These are phyloP conservation scores for Centropristis striata DNA, from an alignment of 2,113 vertebrate genomes.

Conservation along the genomic window DNA sequence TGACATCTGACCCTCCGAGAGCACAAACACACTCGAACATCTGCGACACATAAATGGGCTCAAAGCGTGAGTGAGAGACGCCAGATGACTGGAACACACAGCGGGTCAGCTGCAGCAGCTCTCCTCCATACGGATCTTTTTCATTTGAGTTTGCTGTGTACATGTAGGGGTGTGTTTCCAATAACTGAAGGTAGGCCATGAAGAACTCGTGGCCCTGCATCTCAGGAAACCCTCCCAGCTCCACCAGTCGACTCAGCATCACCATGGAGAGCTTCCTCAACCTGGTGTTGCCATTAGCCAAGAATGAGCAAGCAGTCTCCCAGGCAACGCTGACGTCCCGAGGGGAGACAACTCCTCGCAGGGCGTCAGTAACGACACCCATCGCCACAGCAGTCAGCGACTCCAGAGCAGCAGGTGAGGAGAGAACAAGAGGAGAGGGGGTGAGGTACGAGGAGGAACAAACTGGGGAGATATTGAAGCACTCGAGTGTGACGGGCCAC, in stretches of 20 bases:
- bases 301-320: constrained; percentile 88
- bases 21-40: constrained; percentile 89
- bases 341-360: constrained; percentile 88
- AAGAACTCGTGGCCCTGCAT: constrained; percentile 89
- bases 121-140: constrained; percentile 82
- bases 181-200: constrained; percentile 86
- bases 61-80: constrained; percentile 83
- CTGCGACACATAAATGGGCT: constrained; percentile 91
- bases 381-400: constrained; percentile 85
- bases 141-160: constrained; percentile 47
- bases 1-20: constrained; percentile 78
- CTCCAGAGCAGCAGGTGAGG: constrained; percentile 87
- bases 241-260: constrained; percentile 87
- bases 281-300: constrained; percentile 86
- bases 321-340: constrained; percentile 87
- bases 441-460: constrained; percentile 86
- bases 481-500: constrained; percentile 88
- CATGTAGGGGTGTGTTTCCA: constrained; percentile 71
- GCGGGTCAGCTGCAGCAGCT: constrained; percentile 87
- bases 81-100: constrained; percentile 86
- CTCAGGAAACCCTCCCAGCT: constrained; percentile 90
- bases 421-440: constrained; percentile 85
- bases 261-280: constrained; percentile 85
- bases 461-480: constrained; percentile 82
- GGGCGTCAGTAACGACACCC: constrained; percentile 84